Evolutionary conservation across 2,797 vertebrate species (phyloP).

Genomic region (Hippopotamyrus pictus): DNA sequence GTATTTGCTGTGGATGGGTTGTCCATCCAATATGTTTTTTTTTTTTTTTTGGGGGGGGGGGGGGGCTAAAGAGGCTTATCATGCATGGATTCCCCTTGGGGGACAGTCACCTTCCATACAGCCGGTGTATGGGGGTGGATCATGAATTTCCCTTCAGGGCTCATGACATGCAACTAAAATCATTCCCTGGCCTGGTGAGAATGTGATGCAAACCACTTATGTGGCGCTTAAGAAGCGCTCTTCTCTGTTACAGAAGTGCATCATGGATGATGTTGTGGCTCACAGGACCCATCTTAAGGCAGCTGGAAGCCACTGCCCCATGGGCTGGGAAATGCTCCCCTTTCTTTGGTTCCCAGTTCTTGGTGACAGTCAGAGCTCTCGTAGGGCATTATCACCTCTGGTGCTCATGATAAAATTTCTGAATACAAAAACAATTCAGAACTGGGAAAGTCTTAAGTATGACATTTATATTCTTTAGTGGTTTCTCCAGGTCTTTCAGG

Average conservation of each 20-base stretch:
- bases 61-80: neutral
- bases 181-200: neutral
- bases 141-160: neutral
- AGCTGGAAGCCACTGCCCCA: slow-evolving; percentile 49
- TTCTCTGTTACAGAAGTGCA: slow-evolving; percentile 67
- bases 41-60: no score
- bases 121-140: neutral
- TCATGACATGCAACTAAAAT: neutral
- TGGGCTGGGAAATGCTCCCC: slow-evolving; percentile 29
- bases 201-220: neutral
- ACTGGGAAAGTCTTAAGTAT: neutral
- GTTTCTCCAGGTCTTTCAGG: neutral
- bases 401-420: neutral
- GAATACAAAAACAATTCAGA: neutral
- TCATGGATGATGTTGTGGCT: slow-evolving; percentile 72
- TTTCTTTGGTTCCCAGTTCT: slow-evolving; percentile 28
- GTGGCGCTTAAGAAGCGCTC: neutral
- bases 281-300: slow-evolving; percentile 75
- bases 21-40: neutral
- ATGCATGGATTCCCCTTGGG: neutral
- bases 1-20: neutral
- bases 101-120: neutral
- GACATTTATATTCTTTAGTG: neutral
- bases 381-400: neutral
- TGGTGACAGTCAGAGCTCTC: neutral